A percentile compares a stretch with the other conserved stretches of the same genome.
phyloP scores from a whole-genome alignment of 1,140 invertebrate species.

The Cotesia vestalis region DNA sequence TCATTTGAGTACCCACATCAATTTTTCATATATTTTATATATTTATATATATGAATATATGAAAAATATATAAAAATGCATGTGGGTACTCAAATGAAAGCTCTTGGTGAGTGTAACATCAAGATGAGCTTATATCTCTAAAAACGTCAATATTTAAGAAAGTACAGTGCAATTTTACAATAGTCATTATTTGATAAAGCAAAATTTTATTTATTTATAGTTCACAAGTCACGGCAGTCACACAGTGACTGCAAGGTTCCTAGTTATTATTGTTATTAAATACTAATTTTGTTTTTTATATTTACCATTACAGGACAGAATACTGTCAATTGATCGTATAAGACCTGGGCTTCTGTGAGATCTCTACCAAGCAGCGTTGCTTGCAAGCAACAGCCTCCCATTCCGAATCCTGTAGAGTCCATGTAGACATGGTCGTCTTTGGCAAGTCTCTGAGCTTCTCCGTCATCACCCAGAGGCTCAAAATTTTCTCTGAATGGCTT shows the following conservation, averaged over 20 bases:
- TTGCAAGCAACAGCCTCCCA: constrained; percentile 98
- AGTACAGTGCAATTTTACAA: not conserved
- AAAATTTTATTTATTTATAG: too few species aligned
- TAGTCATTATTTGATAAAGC: too few species aligned
- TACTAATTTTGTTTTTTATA: constrained; percentile 20
- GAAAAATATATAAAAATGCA: too few species aligned
- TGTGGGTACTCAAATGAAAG: too few species aligned
- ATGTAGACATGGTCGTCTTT: constrained; percentile 91
- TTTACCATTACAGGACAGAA: constrained; percentile 95
- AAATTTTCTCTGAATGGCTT: constrained; percentile 81
- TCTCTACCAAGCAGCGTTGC: constrained; percentile 97
- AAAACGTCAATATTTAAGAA: not conserved
- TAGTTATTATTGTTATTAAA: too few species aligned
- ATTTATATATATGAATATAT: too few species aligned
- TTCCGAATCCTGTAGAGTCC: constrained; percentile 99
- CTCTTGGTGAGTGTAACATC: too few species aligned
- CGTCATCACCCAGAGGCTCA: constrained; percentile 72
- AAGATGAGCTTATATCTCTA: too few species aligned
- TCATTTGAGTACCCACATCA: constrained; percentile 22
- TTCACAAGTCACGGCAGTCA: too few species aligned
- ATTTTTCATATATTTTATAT: constrained; percentile 26
- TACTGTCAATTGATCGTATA: constrained; percentile 98
- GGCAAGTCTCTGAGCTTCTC: constrained; percentile 72
- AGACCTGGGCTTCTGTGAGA: constrained; percentile 90
- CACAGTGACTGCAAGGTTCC: too few species aligned